Evolutionary conservation across 2,797 vertebrate genomes (phyloP).

Genomic region (Phrynocephalus guinanensis): DNA sequence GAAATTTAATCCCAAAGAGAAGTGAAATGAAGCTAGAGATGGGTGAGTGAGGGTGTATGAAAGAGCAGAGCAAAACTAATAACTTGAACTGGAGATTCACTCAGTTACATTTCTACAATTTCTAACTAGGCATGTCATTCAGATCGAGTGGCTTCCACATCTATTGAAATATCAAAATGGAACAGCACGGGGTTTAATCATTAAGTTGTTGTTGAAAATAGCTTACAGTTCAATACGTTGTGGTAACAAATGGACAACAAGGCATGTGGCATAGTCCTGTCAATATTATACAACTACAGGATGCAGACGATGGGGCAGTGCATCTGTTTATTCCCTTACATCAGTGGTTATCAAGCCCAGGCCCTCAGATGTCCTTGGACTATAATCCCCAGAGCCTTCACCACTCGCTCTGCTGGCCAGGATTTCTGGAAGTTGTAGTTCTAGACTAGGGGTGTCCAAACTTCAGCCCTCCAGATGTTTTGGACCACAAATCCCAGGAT

Average conservation of each 20-base stretch:
- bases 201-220: neutral
- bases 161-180: too few relatives aligned
- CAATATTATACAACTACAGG: neutral
- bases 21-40: neutral
- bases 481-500: too few relatives aligned
- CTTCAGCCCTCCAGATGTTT: too few relatives aligned
- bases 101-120: neutral
- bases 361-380: too few relatives aligned
- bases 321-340: neutral
- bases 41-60: too few relatives aligned
- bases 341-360: neutral
- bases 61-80: neutral
- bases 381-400: too few relatives aligned
- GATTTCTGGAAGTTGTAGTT: too few relatives aligned
- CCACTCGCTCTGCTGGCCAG: too few relatives aligned
- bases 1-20: slow-evolving; percentile 40
- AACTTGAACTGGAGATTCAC: too few relatives aligned
- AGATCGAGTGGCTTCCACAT: neutral
- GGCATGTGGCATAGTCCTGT: neutral
- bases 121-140: neutral
- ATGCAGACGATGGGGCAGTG: neutral
- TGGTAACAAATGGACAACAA: neutral
- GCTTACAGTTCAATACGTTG: neutral
- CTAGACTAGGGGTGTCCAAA: too few relatives aligned
- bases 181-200: too few relatives aligned